Evolutionary conservation across 1,140 invertebrate genomes (phyloP), one percentile per base, ranked within the genome.

Genomic region (Bombyx mori): DNA sequence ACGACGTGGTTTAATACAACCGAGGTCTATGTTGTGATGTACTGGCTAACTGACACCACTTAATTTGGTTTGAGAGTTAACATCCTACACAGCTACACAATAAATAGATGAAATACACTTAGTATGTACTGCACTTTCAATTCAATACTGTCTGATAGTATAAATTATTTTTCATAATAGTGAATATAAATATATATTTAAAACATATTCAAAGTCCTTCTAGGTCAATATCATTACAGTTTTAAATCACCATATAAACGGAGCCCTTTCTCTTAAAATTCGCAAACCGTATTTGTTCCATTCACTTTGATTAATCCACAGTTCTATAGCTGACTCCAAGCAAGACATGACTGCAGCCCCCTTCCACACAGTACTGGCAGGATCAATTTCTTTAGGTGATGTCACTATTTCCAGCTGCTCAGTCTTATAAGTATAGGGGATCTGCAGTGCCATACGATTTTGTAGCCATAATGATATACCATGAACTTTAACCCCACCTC

Each of bases 291-390:
- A 92, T 60, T 93, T 94, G 61, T 93, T 91, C 97, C 97, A 99
- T 83, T 98, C 97, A 52, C 89, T 88, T 48, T 92, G 91, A 56
- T 90, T 90, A 52, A 99, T 97, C 97, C 97, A 99, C 1, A 99
- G 82, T 85, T 99, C 97, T 63, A 96, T 94, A 1, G 96, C 95
- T 1, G 97, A 96, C 83, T 99, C 97, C 49, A 97, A 80, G 86
- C 95, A 96, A 3, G 95, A 95, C 91, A 98, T 92, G 10, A 99
- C 94, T 3, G 96, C 93, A 3, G 97, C 97, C 8, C 97, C 97
- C 86, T 98, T 98, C 97, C 97, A 98, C 1, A 94, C 90, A 0
- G 94, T 94, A 84, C 96, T 93, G 22, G 93, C 91, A 1, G 96
- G 93, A 86, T 98, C 96, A 88, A 97, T 94, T 70, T 98, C 97